Evolutionary conservation across 2,113 vertebrate genomes (phyloP).

Genomic region (Vicugna pacos): DNA sequence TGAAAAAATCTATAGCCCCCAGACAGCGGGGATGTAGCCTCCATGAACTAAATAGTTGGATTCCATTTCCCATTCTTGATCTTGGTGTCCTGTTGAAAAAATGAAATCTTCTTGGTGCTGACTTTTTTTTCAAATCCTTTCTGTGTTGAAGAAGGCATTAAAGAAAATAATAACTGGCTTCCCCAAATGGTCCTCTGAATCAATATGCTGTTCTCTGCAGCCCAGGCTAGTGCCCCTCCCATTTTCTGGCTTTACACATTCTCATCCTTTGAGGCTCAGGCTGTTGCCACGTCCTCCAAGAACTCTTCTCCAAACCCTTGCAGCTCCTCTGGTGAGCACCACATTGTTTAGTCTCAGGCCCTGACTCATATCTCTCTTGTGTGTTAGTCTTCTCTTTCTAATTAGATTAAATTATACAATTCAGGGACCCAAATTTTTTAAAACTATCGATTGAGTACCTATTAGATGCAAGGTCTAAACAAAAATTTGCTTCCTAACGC

Average conservation of each 20-base stretch:
- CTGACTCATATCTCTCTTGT: background rate
- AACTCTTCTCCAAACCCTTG: background rate
- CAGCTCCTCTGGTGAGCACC: background rate
- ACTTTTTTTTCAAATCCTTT: background rate
- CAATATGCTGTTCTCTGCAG: background rate
- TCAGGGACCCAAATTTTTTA: background rate
- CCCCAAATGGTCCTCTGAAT: background rate
- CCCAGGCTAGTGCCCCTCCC: background rate
- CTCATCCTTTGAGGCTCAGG: background rate
- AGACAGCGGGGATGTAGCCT: background rate
- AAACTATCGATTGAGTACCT: background rate
- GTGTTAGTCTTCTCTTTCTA: background rate
- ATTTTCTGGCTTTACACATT: too few species aligned
- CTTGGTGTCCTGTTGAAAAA: background rate
- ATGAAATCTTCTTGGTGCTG: background rate
- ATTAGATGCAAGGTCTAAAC: background rate
- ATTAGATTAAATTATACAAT: background rate
- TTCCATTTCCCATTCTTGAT: background rate
- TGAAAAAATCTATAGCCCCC: background rate
- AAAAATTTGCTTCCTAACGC: background rate
- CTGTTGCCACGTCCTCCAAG: accelerated
- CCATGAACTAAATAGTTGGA: background rate
- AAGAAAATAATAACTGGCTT: background rate
- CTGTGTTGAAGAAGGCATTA: background rate
- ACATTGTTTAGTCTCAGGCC: background rate